A percentile compares a stretch with the other conserved stretches of the same genome.
Conservation (phyloP, 2,888 invertebrate species). For the Drosophila eohydei region DNA sequence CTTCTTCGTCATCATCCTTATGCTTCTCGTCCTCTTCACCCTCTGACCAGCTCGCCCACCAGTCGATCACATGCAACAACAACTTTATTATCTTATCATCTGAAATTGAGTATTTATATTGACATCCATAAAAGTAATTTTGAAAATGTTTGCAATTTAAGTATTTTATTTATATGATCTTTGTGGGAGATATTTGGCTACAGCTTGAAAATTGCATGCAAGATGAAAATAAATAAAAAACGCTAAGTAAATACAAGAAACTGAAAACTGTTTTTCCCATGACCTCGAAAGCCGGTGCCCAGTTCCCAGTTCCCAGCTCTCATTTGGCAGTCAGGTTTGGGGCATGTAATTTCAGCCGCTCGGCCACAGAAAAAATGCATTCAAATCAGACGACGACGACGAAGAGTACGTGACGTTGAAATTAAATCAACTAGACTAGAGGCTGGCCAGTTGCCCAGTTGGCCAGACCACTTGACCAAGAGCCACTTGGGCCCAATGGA, state of each 20-base stretch:
- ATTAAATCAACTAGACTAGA: constrained; percentile 80
- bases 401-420: constrained; percentile 78
- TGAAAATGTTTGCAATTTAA: constrained; percentile 5
- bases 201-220: constrained; percentile 53
- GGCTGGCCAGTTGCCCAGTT: constrained; percentile 43
- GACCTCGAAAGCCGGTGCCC: constrained; percentile 78
- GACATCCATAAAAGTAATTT: constrained; percentile 7
- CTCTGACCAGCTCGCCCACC: not conserved
- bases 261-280: constrained; percentile 77
- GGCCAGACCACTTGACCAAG: constrained; percentile 70
- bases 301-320: constrained; percentile 32
- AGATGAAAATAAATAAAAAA: constrained; percentile 65
- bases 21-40: not conserved
- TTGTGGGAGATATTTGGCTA: not conserved
- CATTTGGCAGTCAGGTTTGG: constrained; percentile 46
- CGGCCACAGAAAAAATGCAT: constrained; percentile 52
- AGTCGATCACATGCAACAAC: not conserved
- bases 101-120: not conserved
- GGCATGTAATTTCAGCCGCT: constrained; percentile 75
- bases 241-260: constrained; percentile 27
- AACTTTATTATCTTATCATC: constrained; percentile 5
- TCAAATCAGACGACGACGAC: constrained; percentile 62
- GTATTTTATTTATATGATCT: constrained; percentile 16
- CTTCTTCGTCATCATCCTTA: not conserved
- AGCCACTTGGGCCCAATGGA: constrained; percentile 29